Evolutionary conservation across 2,797 vertebrate genomes (phyloP).

Genomic region (Hypotaenidia philippensis): DNA sequence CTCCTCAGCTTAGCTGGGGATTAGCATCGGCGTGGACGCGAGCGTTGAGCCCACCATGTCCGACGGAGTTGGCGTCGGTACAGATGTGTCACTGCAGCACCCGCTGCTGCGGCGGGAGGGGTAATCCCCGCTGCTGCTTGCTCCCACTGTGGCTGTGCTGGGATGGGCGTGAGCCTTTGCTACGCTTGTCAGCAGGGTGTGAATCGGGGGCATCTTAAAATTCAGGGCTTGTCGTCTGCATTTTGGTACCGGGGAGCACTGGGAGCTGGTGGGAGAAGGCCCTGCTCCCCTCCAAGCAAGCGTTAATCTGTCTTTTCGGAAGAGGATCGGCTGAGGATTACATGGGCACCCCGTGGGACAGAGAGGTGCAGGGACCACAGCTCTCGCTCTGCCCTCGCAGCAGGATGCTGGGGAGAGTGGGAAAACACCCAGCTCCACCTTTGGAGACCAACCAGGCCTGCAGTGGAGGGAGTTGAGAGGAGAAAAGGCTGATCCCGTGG

Average conservation of each 20-base stretch:
- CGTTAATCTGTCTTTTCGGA: not conserved
- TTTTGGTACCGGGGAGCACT: not conserved
- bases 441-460: not conserved
- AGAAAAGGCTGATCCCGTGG: rapidly evolving
- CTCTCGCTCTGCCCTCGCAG: not conserved
- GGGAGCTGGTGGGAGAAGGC: not conserved
- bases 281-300: rapidly evolving
- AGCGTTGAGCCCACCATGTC: not conserved
- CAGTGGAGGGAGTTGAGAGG: rapidly evolving
- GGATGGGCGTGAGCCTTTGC: rapidly evolving
- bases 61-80: not conserved
- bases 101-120: not conserved
- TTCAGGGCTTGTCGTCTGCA: rapidly evolving
- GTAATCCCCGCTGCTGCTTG: rapidly evolving
- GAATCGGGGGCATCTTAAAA: rapidly evolving
- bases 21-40: not conserved
- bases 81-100: not conserved
- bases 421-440: not conserved
- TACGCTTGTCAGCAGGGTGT: rapidly evolving
- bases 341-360: rapidly evolving
- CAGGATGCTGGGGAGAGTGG: not conserved
- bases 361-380: rapidly evolving
- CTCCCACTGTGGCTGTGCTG: rapidly evolving
- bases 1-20: not conserved
- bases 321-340: not conserved